Conservation (phyloP, 2,797 vertebrate genomes). For the Cottoperca gobio region DNA sequence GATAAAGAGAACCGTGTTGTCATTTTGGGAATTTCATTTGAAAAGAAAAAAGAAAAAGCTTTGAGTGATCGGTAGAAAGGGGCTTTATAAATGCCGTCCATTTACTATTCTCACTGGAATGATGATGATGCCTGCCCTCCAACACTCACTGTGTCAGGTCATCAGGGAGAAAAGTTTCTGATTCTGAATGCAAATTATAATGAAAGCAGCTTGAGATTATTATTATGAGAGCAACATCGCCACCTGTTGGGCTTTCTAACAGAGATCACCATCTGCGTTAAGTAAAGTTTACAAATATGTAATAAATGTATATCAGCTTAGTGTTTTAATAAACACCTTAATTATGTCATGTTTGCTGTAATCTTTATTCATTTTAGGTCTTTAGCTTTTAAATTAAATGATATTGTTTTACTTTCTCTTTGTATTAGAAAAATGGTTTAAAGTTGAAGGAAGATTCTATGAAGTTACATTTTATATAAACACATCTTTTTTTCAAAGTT, state of each 20-base stretch:
- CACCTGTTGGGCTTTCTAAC: constrained; percentile 45
- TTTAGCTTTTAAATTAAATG: neutral
- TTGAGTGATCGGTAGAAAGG: too few relatives aligned
- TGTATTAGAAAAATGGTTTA: neutral
- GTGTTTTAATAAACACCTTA: neutral
- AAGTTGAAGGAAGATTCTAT: neutral
- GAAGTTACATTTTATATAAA: neutral
- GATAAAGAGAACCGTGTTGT: constrained; percentile 1
- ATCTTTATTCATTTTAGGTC: neutral
- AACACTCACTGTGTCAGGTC: constrained; percentile 58
- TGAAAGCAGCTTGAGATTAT: too few relatives aligned
- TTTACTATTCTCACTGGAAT: neutral
- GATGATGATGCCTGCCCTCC: constrained; percentile 22
- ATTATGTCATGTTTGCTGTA: neutral
- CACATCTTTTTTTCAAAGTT: too few relatives aligned
- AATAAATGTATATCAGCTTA: neutral
- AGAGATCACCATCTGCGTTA: neutral
- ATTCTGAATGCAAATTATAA: constrained; percentile 24
- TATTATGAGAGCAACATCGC: constrained; percentile 65
- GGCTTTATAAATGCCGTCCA: too few relatives aligned
- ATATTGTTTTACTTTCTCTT: neutral
- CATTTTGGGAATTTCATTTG: constrained; percentile 17
- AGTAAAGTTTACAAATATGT: neutral
- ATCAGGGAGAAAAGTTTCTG: constrained; percentile 51
- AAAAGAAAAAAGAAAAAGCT: neutral